Base-by-base conservation (phyloP, 1,140 invertebrate genomes). In the Gonioctena quinquepunctata region DNA sequence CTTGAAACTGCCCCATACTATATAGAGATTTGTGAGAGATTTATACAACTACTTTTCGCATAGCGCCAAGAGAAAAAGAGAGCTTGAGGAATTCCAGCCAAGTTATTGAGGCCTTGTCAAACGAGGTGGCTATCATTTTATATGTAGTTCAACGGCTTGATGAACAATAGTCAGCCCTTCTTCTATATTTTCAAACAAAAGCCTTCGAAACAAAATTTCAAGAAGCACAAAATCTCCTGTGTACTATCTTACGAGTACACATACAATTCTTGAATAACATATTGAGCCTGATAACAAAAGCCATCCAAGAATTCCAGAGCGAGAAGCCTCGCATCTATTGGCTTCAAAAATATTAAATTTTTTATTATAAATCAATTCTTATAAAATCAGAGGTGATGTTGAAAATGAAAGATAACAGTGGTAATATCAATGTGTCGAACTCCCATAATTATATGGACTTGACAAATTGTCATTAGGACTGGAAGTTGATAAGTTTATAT, bases 91-190 rank as follows among this genome's bases (percentile, higher is more conserved):
- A 25, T 66, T 25, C 42, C 61, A 70, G n/a, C 8, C n/a, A n/a
- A n/a, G n/a, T n/a, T n/a, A n/a, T n/a, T 42, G 8, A 18, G 42
- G 26, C 42, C 50, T 7, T 26, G 49, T 26, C 52, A 65, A 54
- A 69, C 65, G 6, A 61, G 54, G 26, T 67, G 61, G 54, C 27
- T 67, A 13, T 66, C 59, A 50, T 61, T 71, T 16, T 4, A 61
- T 62, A n/a, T 68, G 50, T 54, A 54, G 50, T 54, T 8, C n/a
- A 19, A 33, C n/a, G 50, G 19, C 16, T 54, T 19, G 16, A 19
- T 8, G 50, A 54, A 19, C 50, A 54, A 54, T 54, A 18, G 50
- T 19, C 13, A 11, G 50, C 50, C 21, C 50, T 54, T 54, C 3
- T 54, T 19, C 19, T 54, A 22, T 54, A 54, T 54, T 54, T 54